Evolutionary conservation across 2,113 vertebrate genomes (phyloP), one percentile per base, ranked within the genome.

Genomic region (Nymphicus hollandicus): DNA sequence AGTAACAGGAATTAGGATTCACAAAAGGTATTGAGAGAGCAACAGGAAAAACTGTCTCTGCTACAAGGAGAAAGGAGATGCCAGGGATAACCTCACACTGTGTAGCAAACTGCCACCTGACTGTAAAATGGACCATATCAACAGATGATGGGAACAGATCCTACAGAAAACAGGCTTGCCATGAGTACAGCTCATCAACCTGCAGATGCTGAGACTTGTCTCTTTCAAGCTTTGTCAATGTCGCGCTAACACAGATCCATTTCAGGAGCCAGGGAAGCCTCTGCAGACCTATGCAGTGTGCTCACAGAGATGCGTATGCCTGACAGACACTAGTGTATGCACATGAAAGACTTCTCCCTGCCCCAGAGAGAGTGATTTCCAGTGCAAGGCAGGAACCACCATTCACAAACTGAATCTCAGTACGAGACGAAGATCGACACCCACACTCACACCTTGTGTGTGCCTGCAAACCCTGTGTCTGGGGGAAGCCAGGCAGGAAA

Each of bases 21-120:
- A 37, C 25, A 76, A 58, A 76, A 52, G 66, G 31, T 65, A 84
- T 72, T 47, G 70, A 66, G 58, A 84, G 25, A 87, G 44, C 47
- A 84, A 81, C 8, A 10, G 25, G 49, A 8, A 81, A 92, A 91
- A 70, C 43, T 35, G 43, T 74, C 46, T 41, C 80, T 6, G 15
- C 17, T 70, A 64, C 39, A 87, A 46, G 52, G n/a, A 82, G 56
- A 76, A 81, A 86, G 66, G 63, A 69, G 58, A 86, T 52, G 91
- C 53, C 71, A 86, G 52, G 60, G 39, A 71, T 20, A 83, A 68
- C 70, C 91, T 53, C 86, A 65, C 50, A 52, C 80, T 81, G 63
- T 31, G 73, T 49, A 91, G 81, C 91, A 91, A 85, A 73, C 81
- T 95, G 86, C 61, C 91, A 82, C 77, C 66, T 33, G 66, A 87